Base-by-base conservation (phyloP, 2,113 vertebrate species). In the Dicaeum eximium region DNA sequence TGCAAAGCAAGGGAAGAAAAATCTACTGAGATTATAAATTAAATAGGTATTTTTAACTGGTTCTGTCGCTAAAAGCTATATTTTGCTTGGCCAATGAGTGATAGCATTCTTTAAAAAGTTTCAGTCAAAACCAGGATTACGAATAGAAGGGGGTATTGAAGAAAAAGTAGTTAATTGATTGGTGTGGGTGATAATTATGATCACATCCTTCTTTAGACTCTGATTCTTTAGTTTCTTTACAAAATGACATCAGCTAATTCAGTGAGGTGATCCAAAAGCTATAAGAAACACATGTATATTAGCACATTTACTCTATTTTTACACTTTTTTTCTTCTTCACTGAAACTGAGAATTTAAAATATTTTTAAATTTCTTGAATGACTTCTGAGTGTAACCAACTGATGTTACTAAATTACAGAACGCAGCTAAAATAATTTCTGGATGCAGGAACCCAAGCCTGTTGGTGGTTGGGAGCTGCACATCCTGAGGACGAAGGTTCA, bases 101-200 rank as follows among this genome's bases (percentile, higher is more conserved):
- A 11, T 24, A 69, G 4, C 2, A 11, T 40, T 77, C 45, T 82
- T 75, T 58, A 30, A 67, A 73, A 72, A 27, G 23, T 92, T 61
- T 53, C 38, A 62, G 38, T 70, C 23, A 86, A 73, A 90, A 6
- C 16, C 21, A 19, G 15, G 19, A 11, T 70, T 93, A 67, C 37
- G 23, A 60, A 47, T 53, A 54, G 60, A 77, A 81, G 15, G n/a
- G 9, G 7, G 48, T 82, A 74, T 17, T 57, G 69, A 94, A 24
- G 47, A 37, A 93, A 95, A 96, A 78, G 27, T 67, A 58, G 78
- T 90, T 84, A 69, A 85, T 90, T 94, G 84, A 71, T 94, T 62
- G 65, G 58, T 58, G 33, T 62, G n/a, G 16, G 15, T 78, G 86
- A 51, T 50, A 90, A 33, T 79, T 94, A 48, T 60, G 60, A 73